Conservation (phyloP, 2,797 vertebrate genomes). For the Hippoglossus hippoglossus region DNA sequence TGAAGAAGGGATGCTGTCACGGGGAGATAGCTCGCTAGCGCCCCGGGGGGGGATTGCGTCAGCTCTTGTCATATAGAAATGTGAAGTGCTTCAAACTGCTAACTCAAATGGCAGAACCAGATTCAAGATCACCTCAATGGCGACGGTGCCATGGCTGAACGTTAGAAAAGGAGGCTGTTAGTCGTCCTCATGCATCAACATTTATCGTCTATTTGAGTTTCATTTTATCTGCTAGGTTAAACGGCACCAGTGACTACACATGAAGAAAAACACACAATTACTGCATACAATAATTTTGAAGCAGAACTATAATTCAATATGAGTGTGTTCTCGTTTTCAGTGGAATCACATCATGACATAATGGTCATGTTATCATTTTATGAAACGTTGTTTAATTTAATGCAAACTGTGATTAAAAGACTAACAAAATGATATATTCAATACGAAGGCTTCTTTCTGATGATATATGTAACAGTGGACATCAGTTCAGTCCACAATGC, state of each 20-base stretch:
- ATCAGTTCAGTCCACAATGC: neutral
- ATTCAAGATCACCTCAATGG: slow-evolving; percentile 63
- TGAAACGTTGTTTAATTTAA: neutral
- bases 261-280: neutral
- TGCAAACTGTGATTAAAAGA: neutral
- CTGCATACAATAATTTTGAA: neutral
- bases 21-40: slow-evolving; percentile 77
- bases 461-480: neutral
- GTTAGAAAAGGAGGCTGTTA: slow-evolving; percentile 63
- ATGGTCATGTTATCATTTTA: neutral
- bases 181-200: slow-evolving; percentile 49
- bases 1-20: slow-evolving; percentile 73
- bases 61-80: slow-evolving; percentile 79
- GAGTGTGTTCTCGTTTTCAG: neutral
- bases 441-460: too few species aligned
- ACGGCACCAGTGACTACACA: slow-evolving; percentile 4
- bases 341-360: neutral
- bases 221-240: slow-evolving; percentile 33
- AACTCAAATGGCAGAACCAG: slow-evolving; percentile 75
- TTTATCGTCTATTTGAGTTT: slow-evolving; percentile 41
- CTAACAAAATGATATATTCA: neutral
- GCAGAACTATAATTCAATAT: neutral
- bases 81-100: slow-evolving; percentile 79
- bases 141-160: slow-evolving; percentile 42
- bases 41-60: slow-evolving; percentile 74